Percentiles rank a stretch among this genome's conserved stretches.
Evolutionary conservation across 2,113 vertebrate species (phyloP).

Genomic region (Platysteira castanea): DNA sequence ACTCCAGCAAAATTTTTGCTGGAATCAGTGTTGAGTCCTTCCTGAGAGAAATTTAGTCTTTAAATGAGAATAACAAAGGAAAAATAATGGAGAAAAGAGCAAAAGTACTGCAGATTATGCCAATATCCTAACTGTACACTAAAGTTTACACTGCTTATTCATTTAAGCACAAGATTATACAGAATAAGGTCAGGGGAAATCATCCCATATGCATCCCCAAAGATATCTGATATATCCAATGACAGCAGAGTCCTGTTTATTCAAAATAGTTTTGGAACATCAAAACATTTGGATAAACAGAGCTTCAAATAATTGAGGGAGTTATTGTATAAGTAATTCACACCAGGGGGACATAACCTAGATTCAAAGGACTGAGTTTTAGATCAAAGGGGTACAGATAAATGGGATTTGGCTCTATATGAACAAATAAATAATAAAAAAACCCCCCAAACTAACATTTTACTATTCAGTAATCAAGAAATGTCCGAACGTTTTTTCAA

Average conservation of each 20-base stretch:
- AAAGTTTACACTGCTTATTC: background rate
- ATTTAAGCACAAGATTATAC: conserved; percentile 13
- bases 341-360: conserved; percentile 69
- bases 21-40: background rate
- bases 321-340: conserved; percentile 67
- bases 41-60: background rate
- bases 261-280: conserved; percentile 60
- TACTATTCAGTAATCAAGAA: conserved; percentile 26
- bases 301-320: conserved; percentile 63
- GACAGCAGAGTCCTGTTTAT: conserved; percentile 52
- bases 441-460: background rate
- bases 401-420: conserved; percentile 40
- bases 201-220: conserved; percentile 19
- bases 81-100: background rate
- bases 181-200: conserved; percentile 41
- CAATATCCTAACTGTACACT: background rate
- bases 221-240: conserved; percentile 31
- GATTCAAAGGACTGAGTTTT: conserved; percentile 57
- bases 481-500: background rate
- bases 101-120: background rate
- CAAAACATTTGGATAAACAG: conserved; percentile 69
- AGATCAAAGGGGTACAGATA: conserved; percentile 64
- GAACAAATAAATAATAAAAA: background rate
- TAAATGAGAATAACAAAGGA: background rate
- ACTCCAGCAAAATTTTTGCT: background rate